Base-by-base conservation (phyloP, 1,140 invertebrate genomes). In the Drosophila carrolli region DNA sequence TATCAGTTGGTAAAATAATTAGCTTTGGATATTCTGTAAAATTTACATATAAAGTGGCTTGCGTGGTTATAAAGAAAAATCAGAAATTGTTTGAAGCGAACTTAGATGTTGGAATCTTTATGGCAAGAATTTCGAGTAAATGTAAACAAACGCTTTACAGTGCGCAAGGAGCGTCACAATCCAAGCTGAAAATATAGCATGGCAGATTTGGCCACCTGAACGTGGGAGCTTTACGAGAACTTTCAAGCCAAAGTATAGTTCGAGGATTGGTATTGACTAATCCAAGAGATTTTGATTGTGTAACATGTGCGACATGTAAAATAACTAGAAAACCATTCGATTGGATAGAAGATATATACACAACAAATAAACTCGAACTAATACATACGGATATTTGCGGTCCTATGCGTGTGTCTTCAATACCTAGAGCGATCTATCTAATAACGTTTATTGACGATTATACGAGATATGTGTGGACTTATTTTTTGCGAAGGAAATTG, bases 391-490 rank as follows among this genome's bases (percentile, higher is more conserved):
- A n/a, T n/a, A n/a, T n/a, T n/a, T n/a, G n/a, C n/a, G n/a, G n/a
- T n/a, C n/a, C n/a, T n/a, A n/a, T n/a, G n/a, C n/a, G n/a, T n/a
- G n/a, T n/a, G n/a, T n/a, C n/a, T n/a, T n/a, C n/a, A n/a, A n/a
- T n/a, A n/a, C n/a, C n/a, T n/a, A n/a, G n/a, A n/a, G n/a, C n/a
- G n/a, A n/a, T n/a, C n/a, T n/a, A n/a, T n/a, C n/a, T n/a, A n/a
- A 48, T 48, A 27, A 27, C 46, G 13, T 48, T 48, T 27, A 48
- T n/a, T 13, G 41, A 44, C 14, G 41, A 44, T 44, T 44, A 44
- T 38, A 13, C 37, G 3, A 44, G 14, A 44, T 44, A 44, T 44
- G 43, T 19, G 9, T 44, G 43, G 16, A 44, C 43, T 9, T 19
- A 19, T 44, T 44, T 44, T 44, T 44, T 44, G 9, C 9, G 8